Percentiles rank a stretch among this genome's conserved stretches.
These are phyloP conservation scores for Catonia carolina DNA, from an alignment of 2,888 invertebrate genomes.

Conservation along the genomic window DNA sequence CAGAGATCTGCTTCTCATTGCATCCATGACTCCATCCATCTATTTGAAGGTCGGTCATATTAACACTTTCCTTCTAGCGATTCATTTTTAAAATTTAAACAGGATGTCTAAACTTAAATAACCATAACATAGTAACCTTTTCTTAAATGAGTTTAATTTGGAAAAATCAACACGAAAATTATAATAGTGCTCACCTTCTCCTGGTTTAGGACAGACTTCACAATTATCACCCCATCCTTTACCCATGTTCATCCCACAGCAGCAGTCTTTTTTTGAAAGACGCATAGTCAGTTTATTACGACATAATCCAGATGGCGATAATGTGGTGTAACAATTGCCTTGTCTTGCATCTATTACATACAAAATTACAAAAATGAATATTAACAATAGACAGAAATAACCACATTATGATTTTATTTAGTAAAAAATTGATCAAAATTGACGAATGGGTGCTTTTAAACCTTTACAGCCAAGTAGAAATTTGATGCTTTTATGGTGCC, in stretches of 20 bases:
- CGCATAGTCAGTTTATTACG: slow-evolving; percentile 59
- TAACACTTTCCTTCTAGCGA: too few species aligned
- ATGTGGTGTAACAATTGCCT: slow-evolving; percentile 64
- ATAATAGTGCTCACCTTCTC: slow-evolving; percentile 35
- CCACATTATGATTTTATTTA: not conserved
- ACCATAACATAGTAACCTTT: too few species aligned
- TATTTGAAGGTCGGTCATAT: too few species aligned
- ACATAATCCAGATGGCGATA: slow-evolving; percentile 62
- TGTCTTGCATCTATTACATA: slow-evolving; percentile 62
- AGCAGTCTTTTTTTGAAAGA: slow-evolving; percentile 75
- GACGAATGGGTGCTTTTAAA: too few species aligned
- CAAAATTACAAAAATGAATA: not conserved
- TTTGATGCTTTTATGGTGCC: too few species aligned
- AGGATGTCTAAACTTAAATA: too few species aligned
- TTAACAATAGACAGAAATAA: not conserved
- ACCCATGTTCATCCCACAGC: slow-evolving; percentile 80
- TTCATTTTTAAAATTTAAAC: too few species aligned
- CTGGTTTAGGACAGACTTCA: slow-evolving; percentile 57
- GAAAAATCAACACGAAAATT: too few species aligned
- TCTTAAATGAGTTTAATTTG: too few species aligned
- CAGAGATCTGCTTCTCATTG: too few species aligned
- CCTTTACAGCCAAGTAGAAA: not conserved
- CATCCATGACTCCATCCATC: too few species aligned
- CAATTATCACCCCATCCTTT: slow-evolving; percentile 78
- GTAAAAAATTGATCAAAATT: not conserved